A percentile compares a stretch with the other conserved stretches of the same genome.
Conservation (phyloP, 2,888 invertebrate genomes). For the Orchestes rusci region DNA sequence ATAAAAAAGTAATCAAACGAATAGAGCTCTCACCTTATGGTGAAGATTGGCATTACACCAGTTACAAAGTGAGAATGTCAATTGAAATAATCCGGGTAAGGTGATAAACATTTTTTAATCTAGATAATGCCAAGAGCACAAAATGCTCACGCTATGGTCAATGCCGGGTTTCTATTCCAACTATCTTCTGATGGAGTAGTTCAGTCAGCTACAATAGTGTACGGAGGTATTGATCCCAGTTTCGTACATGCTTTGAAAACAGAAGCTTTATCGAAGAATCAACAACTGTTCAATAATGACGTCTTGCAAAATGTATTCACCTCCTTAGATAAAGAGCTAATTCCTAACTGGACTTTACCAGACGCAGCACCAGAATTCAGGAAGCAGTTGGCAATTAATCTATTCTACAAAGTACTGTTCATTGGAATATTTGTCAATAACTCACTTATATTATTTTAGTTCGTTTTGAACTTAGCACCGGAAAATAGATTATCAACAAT, state of each 20-base stretch:
- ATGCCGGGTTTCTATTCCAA: conserved; percentile 61
- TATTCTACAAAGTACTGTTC: conserved; percentile 75
- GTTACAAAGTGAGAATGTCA: conserved; percentile 35
- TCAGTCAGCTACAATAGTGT: conserved; percentile 51
- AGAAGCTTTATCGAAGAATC: conserved; percentile 43
- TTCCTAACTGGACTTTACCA: conserved; percentile 56
- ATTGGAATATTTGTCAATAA: too few relatives aligned
- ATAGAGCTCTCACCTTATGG: conserved; percentile 45
- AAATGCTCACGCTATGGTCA: conserved; percentile 66
- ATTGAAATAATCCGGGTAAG: not conserved
- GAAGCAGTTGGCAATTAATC: conserved; percentile 59
- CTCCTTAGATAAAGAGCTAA: conserved; percentile 51
- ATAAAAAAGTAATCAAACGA: conserved; percentile 43
- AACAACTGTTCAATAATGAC: conserved; percentile 38
- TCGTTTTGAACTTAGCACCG: too few relatives aligned
- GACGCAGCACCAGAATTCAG: conserved; percentile 64
- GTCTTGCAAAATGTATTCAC: conserved; percentile 45
- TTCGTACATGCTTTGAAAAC: conserved; percentile 47
- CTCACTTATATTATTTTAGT: too few relatives aligned
- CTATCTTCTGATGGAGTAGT: conserved; percentile 45
- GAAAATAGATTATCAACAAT: too few relatives aligned
- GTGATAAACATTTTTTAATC: conserved; percentile 25
- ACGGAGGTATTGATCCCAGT: conserved; percentile 53
- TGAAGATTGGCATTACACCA: conserved; percentile 35
- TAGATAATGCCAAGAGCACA: conserved; percentile 65